These are phyloP conservation scores for Lamprotornis superbus DNA, from an alignment of 2,113 vertebrate genomes.

Conservation along the genomic window DNA sequence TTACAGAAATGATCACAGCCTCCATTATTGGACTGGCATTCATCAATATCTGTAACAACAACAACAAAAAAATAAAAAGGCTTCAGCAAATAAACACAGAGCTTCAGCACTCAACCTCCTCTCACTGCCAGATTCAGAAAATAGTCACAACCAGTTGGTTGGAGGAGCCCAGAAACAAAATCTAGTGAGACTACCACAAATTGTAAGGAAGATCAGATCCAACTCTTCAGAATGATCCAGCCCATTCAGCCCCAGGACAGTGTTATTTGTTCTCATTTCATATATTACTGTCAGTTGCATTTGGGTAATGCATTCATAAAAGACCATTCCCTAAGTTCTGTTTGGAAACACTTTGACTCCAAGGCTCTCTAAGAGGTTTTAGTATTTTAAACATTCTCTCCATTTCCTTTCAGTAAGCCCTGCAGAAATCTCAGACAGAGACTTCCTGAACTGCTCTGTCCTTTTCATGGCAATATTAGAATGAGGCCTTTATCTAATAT, in stretches of 20 bases:
- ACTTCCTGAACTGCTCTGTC: background rate
- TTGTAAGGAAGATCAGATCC: background rate
- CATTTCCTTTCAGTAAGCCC: background rate
- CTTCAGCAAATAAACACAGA: slow-evolving; percentile 19
- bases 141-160: background rate
- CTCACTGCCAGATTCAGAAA: background rate
- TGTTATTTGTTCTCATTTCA: background rate
- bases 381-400: background rate
- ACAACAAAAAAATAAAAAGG: background rate
- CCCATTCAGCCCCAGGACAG: background rate
- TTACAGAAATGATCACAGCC: slow-evolving; percentile 96
- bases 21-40: slow-evolving; percentile 89
- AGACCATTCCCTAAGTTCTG: background rate
- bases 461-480: background rate
- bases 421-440: background rate
- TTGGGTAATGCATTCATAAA: background rate
- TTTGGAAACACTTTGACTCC: background rate
- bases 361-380: background rate
- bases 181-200: background rate
- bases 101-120: background rate
- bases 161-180: slow-evolving; percentile 25
- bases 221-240: background rate
- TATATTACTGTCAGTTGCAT: background rate
- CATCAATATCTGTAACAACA: slow-evolving; percentile 87
- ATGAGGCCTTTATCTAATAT: background rate